phyloP scores from a whole-genome alignment of 1,140 invertebrate species.

The Dendroctonus ponderosae region DNA sequence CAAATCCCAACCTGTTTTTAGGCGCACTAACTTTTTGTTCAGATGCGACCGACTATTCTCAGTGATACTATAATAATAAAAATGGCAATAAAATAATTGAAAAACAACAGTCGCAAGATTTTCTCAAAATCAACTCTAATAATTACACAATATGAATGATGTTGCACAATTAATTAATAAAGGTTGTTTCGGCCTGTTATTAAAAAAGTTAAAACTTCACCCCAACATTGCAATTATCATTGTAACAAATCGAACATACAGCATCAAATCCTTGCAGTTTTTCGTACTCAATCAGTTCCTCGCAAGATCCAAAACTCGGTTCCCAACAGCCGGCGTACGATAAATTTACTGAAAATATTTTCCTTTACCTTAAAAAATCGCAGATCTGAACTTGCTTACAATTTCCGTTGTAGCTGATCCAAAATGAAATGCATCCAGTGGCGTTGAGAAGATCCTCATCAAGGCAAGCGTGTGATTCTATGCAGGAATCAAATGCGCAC shows the following conservation, averaged over 20 bases:
- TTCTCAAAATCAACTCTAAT: no score
- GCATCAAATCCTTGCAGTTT: conserved; percentile 7
- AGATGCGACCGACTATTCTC: no score
- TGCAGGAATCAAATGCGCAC: not conserved
- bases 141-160: no score
- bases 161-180: no score
- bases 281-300: conserved; percentile 16
- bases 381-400: no score
- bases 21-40: no score
- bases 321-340: conserved; percentile 15
- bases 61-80: no score
- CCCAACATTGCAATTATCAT: conserved; percentile 12
- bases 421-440: conserved; percentile 10
- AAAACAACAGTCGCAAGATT: no score
- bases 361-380: no score
- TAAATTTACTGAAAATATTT: not conserved
- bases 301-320: conserved; percentile 18
- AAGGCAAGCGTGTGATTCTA: not conserved
- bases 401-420: not conserved
- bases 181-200: no score
- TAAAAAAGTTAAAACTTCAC: not conserved
- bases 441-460: not conserved
- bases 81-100: no score
- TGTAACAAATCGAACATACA: conserved; percentile 3
- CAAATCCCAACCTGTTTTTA: no score